Evolutionary conservation across 2,797 vertebrate genomes (phyloP).

Genomic region (Platyrinchus mystaceus): DNA sequence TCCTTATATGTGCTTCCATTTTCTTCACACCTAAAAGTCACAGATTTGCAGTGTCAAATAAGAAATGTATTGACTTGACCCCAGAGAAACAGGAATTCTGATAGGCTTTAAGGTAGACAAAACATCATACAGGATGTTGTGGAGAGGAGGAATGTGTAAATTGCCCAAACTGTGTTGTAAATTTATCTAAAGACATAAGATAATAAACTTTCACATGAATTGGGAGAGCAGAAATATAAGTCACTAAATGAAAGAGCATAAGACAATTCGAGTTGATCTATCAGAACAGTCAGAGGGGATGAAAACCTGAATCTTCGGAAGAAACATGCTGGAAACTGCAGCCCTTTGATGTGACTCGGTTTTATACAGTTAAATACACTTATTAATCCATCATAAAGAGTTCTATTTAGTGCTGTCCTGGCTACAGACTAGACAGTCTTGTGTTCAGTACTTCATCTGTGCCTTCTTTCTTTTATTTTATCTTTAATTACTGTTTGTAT

Average conservation of each 20-base stretch:
- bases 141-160: not conserved
- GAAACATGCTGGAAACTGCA: not conserved
- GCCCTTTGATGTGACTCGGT: not conserved
- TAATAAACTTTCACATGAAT: not conserved
- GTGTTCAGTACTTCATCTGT: not conserved
- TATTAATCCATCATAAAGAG: not conserved
- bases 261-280: not conserved
- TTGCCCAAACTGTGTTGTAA: not conserved
- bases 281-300: not conserved
- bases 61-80: not conserved
- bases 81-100: not conserved
- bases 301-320: not conserved
- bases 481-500: not conserved
- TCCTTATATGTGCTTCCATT: not conserved
- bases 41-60: not conserved
- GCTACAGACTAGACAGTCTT: not conserved
- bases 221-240: not conserved
- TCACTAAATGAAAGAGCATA: not conserved
- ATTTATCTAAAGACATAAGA: not conserved
- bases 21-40: not conserved
- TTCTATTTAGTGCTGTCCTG: not conserved
- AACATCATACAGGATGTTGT: not conserved
- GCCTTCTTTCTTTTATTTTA: not conserved
- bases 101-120: not conserved
- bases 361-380: not conserved